Evolutionary conservation across 2,888 invertebrate genomes (phyloP).

Genomic region (Ariolimax columbianus): DNA sequence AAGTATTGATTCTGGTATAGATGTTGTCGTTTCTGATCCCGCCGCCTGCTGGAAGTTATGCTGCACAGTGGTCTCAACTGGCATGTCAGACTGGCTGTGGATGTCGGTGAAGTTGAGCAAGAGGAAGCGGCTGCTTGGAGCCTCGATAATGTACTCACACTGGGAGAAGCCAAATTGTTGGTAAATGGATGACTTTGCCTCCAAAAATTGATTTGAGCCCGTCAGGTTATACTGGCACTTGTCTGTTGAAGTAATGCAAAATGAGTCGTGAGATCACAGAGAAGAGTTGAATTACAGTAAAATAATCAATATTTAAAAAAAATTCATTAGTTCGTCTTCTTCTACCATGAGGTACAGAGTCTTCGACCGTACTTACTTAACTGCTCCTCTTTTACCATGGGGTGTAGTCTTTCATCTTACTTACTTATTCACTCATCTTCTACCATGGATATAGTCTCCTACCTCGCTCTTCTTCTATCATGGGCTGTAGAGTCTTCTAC

Average conservation of each 20-base stretch:
- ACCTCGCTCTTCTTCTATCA: no score
- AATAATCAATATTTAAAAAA: neutral
- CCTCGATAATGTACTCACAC: conserved; percentile 52
- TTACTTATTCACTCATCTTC: no score
- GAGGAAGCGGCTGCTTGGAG: conserved; percentile 40
- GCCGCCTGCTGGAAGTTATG: conserved; percentile 11
- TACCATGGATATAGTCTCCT: no score
- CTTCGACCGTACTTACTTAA: no score
- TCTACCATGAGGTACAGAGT: no score
- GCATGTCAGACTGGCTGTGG: conserved; percentile 34
- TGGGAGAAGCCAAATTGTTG: conserved; percentile 48
- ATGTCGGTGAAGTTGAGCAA: conserved; percentile 55
- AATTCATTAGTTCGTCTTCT: no score
- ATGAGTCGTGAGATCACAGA: neutral
- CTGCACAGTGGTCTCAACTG: conserved; percentile 18
- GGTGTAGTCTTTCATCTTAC: no score
- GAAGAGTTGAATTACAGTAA: neutral
- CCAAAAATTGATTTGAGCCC: conserved; percentile 20
- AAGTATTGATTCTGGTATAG: neutral
- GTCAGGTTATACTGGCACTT: conserved; percentile 24
- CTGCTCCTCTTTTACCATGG: no score
- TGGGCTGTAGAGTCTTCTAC: no score
- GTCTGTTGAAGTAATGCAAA: neutral
- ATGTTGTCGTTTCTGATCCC: conserved; percentile 13
- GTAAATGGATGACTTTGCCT: conserved; percentile 49